Evolutionary conservation across 2,113 vertebrate genomes (phyloP), one percentile per base, ranked within the genome.

Genomic region (Barnardius zonarius): DNA sequence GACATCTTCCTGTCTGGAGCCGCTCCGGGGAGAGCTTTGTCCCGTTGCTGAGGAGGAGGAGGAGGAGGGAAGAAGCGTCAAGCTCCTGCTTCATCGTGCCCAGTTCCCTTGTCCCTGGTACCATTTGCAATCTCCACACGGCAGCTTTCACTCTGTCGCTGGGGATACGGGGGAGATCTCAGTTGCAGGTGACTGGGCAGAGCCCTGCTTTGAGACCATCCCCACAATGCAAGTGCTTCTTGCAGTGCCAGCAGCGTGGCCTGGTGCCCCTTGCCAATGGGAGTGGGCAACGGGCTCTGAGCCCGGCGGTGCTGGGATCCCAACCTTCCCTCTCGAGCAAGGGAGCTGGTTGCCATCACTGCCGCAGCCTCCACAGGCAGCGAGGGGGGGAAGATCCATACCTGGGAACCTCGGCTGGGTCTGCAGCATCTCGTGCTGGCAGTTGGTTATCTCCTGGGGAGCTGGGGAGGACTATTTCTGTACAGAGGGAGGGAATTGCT

Each of bases 71-170:
- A 52, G 27, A 15, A 25, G 51, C 57, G 43, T 19, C 64, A 3
- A 0, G 7, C 49, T 30, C 35, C 2, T 1, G 5, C 46, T 27
- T 7, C 43, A 1, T 28, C 35, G 0, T 3, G 2, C 18, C 13
- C 35, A 0, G 1, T 16, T 17, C 48, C 55, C 37, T 15, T 11
- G 10, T 49, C 12, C 51, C 35, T 9, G 39, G 1, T 17, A 7
- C 39, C 7, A 0, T 33, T 15, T 6, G 33, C 33, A 52, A 2
- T 6, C 46, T 13, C 1, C 31, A 2, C 18, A 0, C 25, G 2
- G 69, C 4, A 6, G 0, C 9, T 57, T 31, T 23, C 3, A 1
- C 51, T 25, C 17, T n/a, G 13, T 12, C n/a, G 39, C 57, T 25
- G 70, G 5, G 35, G 20, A 1, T 44, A 46, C 27, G 3, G 43